These are phyloP conservation scores for Mythimna albipuncta DNA, from an alignment of 2,888 invertebrate species.

Conservation along the genomic window DNA sequence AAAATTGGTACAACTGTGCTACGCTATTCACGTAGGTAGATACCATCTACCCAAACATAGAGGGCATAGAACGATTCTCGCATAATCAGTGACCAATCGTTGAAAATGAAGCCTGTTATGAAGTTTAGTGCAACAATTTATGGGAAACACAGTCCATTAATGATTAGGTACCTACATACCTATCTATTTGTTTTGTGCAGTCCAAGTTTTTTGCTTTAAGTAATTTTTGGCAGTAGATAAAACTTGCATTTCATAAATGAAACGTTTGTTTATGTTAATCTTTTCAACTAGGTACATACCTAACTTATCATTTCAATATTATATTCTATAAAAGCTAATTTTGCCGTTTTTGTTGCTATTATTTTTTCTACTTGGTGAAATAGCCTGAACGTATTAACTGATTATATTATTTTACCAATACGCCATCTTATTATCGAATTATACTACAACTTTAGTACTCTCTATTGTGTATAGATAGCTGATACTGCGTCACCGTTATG, in stretches of 20 bases:
- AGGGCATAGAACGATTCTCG: conserved; percentile 46
- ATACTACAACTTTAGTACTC: conserved; percentile 4
- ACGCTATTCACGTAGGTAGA: conserved; percentile 57
- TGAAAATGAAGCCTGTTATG: conserved; percentile 33
- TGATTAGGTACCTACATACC: too few relatives aligned
- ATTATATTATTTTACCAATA: background rate
- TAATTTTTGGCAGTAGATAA: background rate
- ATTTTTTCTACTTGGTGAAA: background rate
- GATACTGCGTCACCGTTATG: background rate
- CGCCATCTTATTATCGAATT: conserved; percentile 49
- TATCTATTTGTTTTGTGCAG: background rate
- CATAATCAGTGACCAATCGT: conserved; percentile 48
- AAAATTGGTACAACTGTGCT: conserved; percentile 58
- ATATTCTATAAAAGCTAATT: background rate
- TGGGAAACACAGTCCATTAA: background rate
- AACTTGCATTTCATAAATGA: background rate
- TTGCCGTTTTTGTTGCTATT: background rate
- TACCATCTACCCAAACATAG: conserved; percentile 52
- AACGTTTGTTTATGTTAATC: background rate
- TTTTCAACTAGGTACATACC: background rate
- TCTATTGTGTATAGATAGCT: conserved; percentile 43
- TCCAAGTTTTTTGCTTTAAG: background rate
- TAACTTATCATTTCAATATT: background rate
- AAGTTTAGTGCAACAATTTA: conserved; percentile 13
- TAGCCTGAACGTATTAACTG: background rate